Conservation (phyloP, 1,140 invertebrate genomes). For the Drosophila dunni region DNA sequence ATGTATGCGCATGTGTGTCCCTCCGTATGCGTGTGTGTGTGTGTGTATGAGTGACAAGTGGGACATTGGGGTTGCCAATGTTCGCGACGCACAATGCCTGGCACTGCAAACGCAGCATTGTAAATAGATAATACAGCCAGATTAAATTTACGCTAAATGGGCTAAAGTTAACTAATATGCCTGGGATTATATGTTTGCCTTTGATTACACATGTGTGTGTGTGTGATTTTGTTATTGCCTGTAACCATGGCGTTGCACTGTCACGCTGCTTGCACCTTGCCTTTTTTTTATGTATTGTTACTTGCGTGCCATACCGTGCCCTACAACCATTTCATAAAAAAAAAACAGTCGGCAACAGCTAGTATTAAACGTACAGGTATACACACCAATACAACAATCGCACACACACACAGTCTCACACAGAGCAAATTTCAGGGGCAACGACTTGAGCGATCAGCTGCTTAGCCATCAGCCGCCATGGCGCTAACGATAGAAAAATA, state of each 20-base stretch:
- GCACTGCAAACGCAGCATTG: constrained; percentile 39
- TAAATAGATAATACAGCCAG: constrained; percentile 65
- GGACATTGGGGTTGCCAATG: constrained; percentile 50
- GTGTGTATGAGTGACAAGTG: constrained; percentile 55
- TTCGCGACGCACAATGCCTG: constrained; percentile 66
- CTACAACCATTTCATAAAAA: constrained; percentile 56
- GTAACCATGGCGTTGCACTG: constrained; percentile 76
- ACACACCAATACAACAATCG: not conserved
- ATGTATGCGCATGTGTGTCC: constrained; percentile 12
- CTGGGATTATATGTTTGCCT: constrained; percentile 17
- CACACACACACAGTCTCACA: constrained; percentile 14
- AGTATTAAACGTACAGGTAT: constrained; percentile 33
- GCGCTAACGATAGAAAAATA: constrained; percentile 38
- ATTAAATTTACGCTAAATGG: constrained; percentile 68
- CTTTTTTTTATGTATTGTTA: constrained; percentile 7
- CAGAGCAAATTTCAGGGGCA: constrained; percentile 69
- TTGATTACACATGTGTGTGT: constrained; percentile 32
- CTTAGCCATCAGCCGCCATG: constrained; percentile 59
- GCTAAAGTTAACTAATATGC: constrained; percentile 54
- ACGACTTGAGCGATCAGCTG: constrained; percentile 71
- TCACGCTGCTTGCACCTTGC: constrained; percentile 76
- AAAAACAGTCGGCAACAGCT: constrained; percentile 10
- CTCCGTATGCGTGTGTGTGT: constrained; percentile 7
- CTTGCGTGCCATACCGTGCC: constrained; percentile 62
- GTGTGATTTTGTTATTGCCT: constrained; percentile 43